These are phyloP conservation scores for Pelmatolapia mariae DNA, from an alignment of 2,113 vertebrate genomes.

Conservation along the genomic window DNA sequence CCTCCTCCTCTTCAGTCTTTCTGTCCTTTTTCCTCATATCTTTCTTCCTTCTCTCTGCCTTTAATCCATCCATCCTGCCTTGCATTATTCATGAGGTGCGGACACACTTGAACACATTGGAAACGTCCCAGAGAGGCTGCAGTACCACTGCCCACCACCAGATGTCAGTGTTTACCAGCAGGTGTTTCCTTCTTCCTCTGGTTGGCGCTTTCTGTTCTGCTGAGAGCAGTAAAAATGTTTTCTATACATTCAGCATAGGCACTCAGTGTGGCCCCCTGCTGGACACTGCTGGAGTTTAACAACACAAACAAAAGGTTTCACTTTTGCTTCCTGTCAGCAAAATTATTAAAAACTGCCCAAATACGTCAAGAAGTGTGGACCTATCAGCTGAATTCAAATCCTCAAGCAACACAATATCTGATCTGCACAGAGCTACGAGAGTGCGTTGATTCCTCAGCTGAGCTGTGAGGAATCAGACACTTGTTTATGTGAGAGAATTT, in stretches of 20 bases:
- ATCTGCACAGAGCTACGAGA: background rate
- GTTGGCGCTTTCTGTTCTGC: background rate
- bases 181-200: background rate
- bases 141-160: background rate
- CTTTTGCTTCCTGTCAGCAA: background rate
- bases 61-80: background rate
- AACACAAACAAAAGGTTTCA: background rate
- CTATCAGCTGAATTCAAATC: background rate
- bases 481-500: background rate
- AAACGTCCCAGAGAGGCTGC: background rate
- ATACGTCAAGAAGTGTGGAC: background rate
- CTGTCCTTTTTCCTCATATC: background rate
- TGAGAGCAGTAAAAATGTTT: background rate
- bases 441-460: background rate
- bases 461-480: background rate
- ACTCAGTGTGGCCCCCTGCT: background rate
- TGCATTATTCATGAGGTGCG: background rate
- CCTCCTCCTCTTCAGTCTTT: background rate
- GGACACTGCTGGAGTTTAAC: background rate
- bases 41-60: background rate
- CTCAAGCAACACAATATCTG: background rate
- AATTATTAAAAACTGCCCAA: background rate
- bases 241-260: background rate
- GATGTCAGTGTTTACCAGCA: slow-evolving; percentile 1
- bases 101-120: background rate